Evolutionary conservation across 2,888 invertebrate species (phyloP).

Genomic region (Thymelicus sylvestris): DNA sequence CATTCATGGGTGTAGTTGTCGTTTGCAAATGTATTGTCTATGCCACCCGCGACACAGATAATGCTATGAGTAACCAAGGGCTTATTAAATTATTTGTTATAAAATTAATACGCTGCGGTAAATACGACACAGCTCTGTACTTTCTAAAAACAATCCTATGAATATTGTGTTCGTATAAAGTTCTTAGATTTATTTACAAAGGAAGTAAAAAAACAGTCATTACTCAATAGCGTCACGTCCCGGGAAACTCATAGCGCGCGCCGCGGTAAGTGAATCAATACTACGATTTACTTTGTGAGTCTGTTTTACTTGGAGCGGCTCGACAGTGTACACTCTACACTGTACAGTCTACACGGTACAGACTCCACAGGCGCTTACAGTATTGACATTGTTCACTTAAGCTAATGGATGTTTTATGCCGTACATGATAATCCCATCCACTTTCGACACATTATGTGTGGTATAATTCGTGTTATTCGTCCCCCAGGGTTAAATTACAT

Average conservation of each 20-base stretch:
- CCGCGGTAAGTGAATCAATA: constrained; percentile 3
- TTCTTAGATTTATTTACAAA: too few species aligned
- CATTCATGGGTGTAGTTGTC: too few species aligned
- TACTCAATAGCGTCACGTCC: constrained; percentile 1
- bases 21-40: too few species aligned
- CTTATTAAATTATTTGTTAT: too few species aligned
- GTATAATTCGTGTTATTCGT: constrained; percentile 4
- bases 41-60: too few species aligned
- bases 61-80: too few species aligned
- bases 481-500: neutral
- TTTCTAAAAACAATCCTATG: too few species aligned
- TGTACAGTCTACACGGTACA: too few species aligned
- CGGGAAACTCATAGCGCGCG: neutral
- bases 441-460: constrained; percentile 9
- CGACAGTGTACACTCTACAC: neutral
- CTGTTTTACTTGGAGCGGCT: neutral
- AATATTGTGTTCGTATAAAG: too few species aligned
- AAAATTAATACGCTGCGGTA: too few species aligned
- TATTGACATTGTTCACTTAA: constrained; percentile 23
- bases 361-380: too few species aligned
- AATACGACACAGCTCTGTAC: too few species aligned
- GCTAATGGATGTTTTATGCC: constrained; percentile 25
- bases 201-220: neutral
- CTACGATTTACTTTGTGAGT: constrained; percentile 1
- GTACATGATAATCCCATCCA: constrained; percentile 23